Percentiles rank a stretch among this genome's conserved stretches.
Evolutionary conservation across 2,113 vertebrate genomes (phyloP).

Genomic region (Abramis brama): DNA sequence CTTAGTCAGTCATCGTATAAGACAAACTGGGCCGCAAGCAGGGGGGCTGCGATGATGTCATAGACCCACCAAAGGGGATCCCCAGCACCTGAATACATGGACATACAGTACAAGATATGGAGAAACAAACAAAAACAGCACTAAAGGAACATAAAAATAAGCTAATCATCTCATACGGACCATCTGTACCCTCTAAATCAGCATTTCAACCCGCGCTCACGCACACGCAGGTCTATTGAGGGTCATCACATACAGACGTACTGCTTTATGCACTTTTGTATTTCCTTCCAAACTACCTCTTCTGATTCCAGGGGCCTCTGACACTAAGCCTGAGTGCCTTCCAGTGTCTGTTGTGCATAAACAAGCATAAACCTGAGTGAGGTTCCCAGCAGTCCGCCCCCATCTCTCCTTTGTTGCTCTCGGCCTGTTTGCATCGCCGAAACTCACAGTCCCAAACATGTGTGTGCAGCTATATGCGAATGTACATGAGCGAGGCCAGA

Average conservation of each 20-base stretch:
- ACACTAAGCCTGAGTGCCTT: conserved; percentile 40
- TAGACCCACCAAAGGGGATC: conserved; percentile 34
- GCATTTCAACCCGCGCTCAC: neutral
- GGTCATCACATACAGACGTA: conserved; percentile 15
- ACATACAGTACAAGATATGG: neutral
- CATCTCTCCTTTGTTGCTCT: conserved; percentile 47
- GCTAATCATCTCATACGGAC: neutral
- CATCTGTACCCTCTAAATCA: conserved; percentile 21
- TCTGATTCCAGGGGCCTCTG: conserved; percentile 31
- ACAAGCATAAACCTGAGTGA: conserved; percentile 46
- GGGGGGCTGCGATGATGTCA: conserved; percentile 71
- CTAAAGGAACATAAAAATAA: neutral
- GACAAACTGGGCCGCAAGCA: conserved; percentile 82
- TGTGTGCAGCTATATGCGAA: conserved; percentile 54
- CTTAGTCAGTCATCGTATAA: conserved; percentile 81
- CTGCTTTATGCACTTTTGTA: conserved; percentile 9
- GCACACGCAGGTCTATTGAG: conserved; percentile 18
- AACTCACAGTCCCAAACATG: conserved; percentile 47
- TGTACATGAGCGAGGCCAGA: conserved; percentile 57
- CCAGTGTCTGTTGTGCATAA: conserved; percentile 36
- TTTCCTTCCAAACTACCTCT: conserved; percentile 25
- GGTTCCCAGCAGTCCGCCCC: conserved; percentile 44
- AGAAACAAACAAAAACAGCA: conserved; percentile 1
- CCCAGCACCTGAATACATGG: conserved; percentile 2
- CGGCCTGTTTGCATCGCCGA: conserved; percentile 43